Evolutionary conservation across 2,113 vertebrate species (phyloP).

Genomic region (Alligator mississippiensis): DNA sequence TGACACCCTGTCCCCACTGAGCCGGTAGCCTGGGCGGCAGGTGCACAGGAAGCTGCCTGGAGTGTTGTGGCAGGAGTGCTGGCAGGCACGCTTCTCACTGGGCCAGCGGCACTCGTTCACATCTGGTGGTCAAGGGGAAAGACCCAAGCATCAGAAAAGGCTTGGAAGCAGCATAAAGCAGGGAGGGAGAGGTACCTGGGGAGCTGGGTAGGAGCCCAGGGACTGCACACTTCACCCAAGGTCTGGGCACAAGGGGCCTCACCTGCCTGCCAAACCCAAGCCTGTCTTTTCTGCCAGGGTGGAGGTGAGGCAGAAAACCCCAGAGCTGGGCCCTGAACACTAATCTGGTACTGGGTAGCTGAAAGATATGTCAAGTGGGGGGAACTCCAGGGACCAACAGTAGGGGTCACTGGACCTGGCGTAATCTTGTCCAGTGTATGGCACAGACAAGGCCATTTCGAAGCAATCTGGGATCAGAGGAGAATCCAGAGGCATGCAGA

Average conservation of each 20-base stretch:
- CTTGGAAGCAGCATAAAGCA: neutral
- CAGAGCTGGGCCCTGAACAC: neutral
- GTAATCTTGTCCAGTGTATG: too few relatives aligned
- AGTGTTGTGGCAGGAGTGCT: slow-evolving; percentile 82
- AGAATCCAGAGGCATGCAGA: neutral
- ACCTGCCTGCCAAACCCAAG: too few relatives aligned
- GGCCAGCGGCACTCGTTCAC: slow-evolving; percentile 81
- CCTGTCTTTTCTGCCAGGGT: too few relatives aligned
- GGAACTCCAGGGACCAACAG: neutral
- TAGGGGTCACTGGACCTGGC: neutral
- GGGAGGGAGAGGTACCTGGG: fast-evolving
- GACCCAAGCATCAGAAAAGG: neutral
- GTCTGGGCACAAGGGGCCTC: too few relatives aligned
- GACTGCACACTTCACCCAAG: fast-evolving
- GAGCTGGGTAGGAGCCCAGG: neutral
- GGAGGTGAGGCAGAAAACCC: neutral
- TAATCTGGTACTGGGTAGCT: neutral
- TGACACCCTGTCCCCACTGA: slow-evolving; percentile 72
- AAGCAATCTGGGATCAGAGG: neutral
- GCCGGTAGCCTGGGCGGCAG: slow-evolving; percentile 79
- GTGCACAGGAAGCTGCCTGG: slow-evolving; percentile 82
- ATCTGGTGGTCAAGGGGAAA: slow-evolving; percentile 56
- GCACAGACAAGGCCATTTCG: neutral
- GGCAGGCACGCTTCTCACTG: slow-evolving; percentile 69
- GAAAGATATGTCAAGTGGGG: neutral